phyloP scores from a whole-genome alignment of 2,888 invertebrate genomes.

The Erebia palarica region DNA sequence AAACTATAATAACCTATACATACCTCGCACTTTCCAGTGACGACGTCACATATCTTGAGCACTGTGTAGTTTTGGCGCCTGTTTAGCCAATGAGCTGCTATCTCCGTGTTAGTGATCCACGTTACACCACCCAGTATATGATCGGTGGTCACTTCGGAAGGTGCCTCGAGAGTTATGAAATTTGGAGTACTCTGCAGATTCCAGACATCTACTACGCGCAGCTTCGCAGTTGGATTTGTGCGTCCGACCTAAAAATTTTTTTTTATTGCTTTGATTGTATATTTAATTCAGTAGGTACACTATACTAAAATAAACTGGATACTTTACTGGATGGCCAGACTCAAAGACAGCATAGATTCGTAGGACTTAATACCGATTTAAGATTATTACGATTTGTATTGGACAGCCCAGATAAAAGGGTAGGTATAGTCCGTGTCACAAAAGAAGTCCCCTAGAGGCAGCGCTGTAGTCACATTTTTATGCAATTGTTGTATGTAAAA shows the following conservation, averaged over 20 bases:
- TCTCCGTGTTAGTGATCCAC: constrained; percentile 86
- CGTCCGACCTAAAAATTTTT: constrained; percentile 82
- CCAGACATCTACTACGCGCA: constrained; percentile 84
- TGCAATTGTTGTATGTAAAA: too few relatives aligned
- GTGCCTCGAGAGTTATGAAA: constrained; percentile 69
- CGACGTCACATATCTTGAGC: constrained; percentile 82
- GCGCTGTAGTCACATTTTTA: too few relatives aligned
- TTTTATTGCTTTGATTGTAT: not conserved
- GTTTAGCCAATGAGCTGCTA: constrained; percentile 92
- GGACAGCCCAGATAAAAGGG: too few relatives aligned
- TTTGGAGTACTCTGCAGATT: constrained; percentile 47
- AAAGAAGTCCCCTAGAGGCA: too few relatives aligned
- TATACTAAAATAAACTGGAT: too few relatives aligned
- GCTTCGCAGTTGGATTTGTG: constrained; percentile 86
- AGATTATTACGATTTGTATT: too few relatives aligned
- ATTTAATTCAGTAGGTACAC: too few relatives aligned
- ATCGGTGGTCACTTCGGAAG: constrained; percentile 78
- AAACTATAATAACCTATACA: constrained; percentile 31
- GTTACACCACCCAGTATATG: constrained; percentile 86
- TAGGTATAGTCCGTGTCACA: too few relatives aligned
- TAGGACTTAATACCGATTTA: too few relatives aligned
- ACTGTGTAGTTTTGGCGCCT: constrained; percentile 89
- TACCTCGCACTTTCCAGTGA: constrained; percentile 59
- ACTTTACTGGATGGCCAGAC: too few relatives aligned
- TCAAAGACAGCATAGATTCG: too few relatives aligned